Evolutionary conservation across 2,888 invertebrate species (phyloP).

Genomic region (Cynaeus angustus): DNA sequence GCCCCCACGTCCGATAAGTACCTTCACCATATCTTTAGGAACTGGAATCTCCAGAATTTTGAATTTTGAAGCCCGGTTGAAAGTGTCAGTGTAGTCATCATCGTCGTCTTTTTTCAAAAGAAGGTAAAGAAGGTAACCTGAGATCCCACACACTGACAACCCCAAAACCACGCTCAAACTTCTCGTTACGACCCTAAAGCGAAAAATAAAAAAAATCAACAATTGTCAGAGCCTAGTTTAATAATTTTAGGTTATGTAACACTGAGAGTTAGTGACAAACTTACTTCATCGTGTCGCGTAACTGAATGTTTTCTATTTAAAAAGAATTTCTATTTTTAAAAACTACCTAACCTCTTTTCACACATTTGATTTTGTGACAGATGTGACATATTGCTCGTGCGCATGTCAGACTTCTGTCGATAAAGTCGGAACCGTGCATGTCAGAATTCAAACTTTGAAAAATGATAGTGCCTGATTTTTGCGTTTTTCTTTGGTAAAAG

Average conservation of each 20-base stretch:
- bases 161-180: constrained; percentile 76
- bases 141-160: constrained; percentile 80
- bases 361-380: constrained; percentile 28
- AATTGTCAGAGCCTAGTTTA: neutral
- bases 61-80: constrained; percentile 65
- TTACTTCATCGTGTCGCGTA: constrained; percentile 33
- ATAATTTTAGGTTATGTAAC: constrained; percentile 19
- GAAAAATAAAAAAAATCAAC: neutral
- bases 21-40: constrained; percentile 78
- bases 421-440: constrained; percentile 7
- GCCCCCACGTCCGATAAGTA: constrained; percentile 84
- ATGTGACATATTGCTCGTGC: neutral
- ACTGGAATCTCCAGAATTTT: constrained; percentile 76
- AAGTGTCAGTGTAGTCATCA: constrained; percentile 68
- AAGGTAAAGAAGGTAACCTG: constrained; percentile 81
- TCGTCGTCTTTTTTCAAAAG: constrained; percentile 79
- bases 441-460: constrained; percentile 24
- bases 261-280: neutral
- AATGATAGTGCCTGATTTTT: constrained; percentile 11
- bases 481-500: neutral
- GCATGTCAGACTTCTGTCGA: constrained; percentile 2
- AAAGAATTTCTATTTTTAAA: constrained; percentile 42
- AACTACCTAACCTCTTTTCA: constrained; percentile 30
- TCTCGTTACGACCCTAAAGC: constrained; percentile 62
- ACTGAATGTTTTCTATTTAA: constrained; percentile 8